Conservation (phyloP, 2,888 invertebrate genomes). For the Germaria angustata region DNA sequence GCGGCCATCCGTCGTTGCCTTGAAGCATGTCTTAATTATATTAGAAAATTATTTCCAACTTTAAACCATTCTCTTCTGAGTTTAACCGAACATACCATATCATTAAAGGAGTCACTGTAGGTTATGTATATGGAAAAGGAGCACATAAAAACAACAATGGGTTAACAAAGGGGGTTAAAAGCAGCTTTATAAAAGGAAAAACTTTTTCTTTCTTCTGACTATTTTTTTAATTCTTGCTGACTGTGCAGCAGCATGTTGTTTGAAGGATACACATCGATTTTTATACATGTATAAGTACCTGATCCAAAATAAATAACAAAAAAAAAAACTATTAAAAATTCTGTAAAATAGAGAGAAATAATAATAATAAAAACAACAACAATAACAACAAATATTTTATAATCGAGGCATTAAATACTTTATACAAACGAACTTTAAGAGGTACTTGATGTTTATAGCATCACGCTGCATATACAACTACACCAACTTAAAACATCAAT, state of each 20-base stretch:
- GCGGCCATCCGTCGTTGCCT: no score
- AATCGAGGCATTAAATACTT: conserved; percentile 60
- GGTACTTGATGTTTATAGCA: conserved; percentile 42
- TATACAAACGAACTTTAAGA: conserved; percentile 57
- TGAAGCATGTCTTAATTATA: no score
- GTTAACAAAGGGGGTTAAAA: conserved; percentile 48
- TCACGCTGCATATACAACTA: background rate
- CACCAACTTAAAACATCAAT: background rate
- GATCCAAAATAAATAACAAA: conserved; percentile 41
- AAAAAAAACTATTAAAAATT: conserved; percentile 17
- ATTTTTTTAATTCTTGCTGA: conserved; percentile 45
- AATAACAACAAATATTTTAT: conserved; percentile 45
- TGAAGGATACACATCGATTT: conserved; percentile 63
- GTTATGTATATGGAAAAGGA: conserved; percentile 30
- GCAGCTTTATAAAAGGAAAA: conserved; percentile 49
- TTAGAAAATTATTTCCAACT: no score
- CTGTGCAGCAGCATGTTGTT: conserved; percentile 42
- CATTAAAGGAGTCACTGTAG: conserved; percentile 25
- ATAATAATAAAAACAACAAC: conserved; percentile 36
- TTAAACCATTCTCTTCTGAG: no score
- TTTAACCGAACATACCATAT: background rate
- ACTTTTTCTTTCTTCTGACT: conserved; percentile 45
- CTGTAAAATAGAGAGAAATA: conserved; percentile 39
- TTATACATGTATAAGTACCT: conserved; percentile 43
- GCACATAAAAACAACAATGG: conserved; percentile 33